Evolutionary conservation across 1,140 invertebrate genomes (phyloP), one percentile per base, ranked within the genome.

Genomic region (Neotoxoptera formosana): DNA sequence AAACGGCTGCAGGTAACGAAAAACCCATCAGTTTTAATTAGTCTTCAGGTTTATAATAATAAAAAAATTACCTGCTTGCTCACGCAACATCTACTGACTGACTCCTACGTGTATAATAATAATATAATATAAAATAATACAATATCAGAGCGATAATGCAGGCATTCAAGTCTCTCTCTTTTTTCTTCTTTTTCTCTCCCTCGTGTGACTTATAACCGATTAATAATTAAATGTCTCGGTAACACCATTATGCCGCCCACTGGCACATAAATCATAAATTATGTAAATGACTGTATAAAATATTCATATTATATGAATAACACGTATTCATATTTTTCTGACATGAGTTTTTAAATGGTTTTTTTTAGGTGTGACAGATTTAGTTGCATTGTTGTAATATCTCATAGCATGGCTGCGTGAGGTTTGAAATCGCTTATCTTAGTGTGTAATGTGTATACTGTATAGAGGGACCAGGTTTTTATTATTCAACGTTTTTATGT

Each of bases 301-400:
- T 92, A 92, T 81, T 92, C 60, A 83, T 92, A 76, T 67, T n/a
- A 67, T 76, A 36, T 92, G 60, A 92, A 92, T 76, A 81, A 83
- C 90, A 51, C 76, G 45, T 83, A 91, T 48, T 81, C 51, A 48
- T 91, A 81, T 91, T 91, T 81, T 83, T 91, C 67, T 48, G 90
- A 81, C 60, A 17, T n/a, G 76, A 93, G 91, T 93, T 93, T 84
- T 84, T 84, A 93, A 93, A 93, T 56, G 90, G 67, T 81, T 92
- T 93, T 93, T 89, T 93, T 93, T 93, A 93, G 81, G 81, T 56
- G 91, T 93, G 91, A 93, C 76, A 93, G 91, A 93, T 93, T 93
- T 93, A 84, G 76, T 93, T 84, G 67, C 23, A 84, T 83, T 93
- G 76, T 93, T 81, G n/a, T 92, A 92, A 45, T 67, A 90, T 90